Base-by-base conservation (phyloP, 2,888 invertebrate genomes). In the Eulithis testata region DNA sequence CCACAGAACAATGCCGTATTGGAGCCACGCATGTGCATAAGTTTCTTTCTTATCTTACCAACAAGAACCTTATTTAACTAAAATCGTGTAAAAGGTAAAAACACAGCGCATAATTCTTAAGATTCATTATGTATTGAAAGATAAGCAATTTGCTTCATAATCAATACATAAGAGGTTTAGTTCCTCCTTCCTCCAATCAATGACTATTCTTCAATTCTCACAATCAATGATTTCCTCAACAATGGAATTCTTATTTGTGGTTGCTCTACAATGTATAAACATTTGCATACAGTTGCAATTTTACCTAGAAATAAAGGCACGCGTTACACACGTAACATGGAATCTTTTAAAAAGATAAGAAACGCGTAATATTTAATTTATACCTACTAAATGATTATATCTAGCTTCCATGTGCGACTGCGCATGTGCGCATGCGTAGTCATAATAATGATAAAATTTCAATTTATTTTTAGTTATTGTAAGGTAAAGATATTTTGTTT, bases 141-240 rank as follows among this genome's bases (percentile, higher is more conserved):
- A n/a, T 44, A 44, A 44, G n/a, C 44, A 9, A 8, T n/a, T n/a
- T 44, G 44, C 4, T 55, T 31, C 12, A 49, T 49, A 54, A 47
- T 52, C 44, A 47, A 8, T 53, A 37, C 27, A 12, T 4, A 44
- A 4, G 44, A 56, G 36, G 49, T 45, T 54, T 50, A 44, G 37
- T 67, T 60, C 64, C 64, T 68, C 27, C 51, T 64, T 68, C 66
- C 64, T 61, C 12, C 49, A 53, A 65, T 57, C 49, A 50, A 68
- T 60, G 49, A 60, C 58, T 43, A 65, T 66, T 60, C 54, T 65
- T 37, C 58, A 52, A 49, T 59, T 63, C 56, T 37, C 47, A 45
- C 55, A 59, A 63, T 49, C 54, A 37, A 58, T 59, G 45, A n/a
- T 65, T 70, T 66, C 56, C 66, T 60, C 60, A 55, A 68, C 63